phyloP scores from a whole-genome alignment of 1,140 invertebrate genomes.

The Eurytemora carolleeae region DNA sequence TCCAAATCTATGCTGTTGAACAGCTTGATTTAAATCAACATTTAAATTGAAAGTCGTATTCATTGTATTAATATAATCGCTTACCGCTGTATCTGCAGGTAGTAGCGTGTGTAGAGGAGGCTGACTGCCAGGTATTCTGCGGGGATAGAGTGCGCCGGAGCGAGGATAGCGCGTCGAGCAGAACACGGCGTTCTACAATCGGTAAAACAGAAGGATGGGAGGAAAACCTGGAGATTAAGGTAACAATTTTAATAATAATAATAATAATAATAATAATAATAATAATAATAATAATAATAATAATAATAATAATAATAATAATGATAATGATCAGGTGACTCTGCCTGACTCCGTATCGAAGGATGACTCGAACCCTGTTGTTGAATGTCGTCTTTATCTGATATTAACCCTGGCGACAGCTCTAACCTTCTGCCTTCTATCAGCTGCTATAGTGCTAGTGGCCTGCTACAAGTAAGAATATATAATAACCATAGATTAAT shows the following conservation, averaged over 20 bases:
- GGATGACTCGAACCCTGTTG: slow-evolving; percentile 11
- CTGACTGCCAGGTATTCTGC: slow-evolving; percentile 31
- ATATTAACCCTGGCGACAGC: slow-evolving; percentile 19
- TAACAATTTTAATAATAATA: too few relatives aligned
- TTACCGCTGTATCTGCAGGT: too few relatives aligned
- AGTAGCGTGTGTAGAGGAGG: slow-evolving; percentile 35
- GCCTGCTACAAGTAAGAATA: neutral
- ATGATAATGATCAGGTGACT: too few relatives aligned
- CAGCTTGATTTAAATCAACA: too few relatives aligned
- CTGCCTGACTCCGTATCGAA: slow-evolving; percentile 7
- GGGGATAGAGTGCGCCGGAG: neutral
- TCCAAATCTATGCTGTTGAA: too few relatives aligned
- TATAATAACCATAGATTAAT: too few relatives aligned
- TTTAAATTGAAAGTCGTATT: too few relatives aligned
- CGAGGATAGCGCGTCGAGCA: neutral
- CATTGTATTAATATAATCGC: too few relatives aligned
- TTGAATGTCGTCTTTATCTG: slow-evolving; percentile 19
- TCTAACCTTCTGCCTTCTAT: slow-evolving; percentile 18
- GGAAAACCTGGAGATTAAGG: slow-evolving; percentile 19
- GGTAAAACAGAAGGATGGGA: slow-evolving; percentile 18
- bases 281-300: too few relatives aligned
- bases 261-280: too few relatives aligned
- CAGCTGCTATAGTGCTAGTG: slow-evolving; percentile 17
- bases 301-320: too few relatives aligned
- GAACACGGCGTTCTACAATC: slow-evolving; percentile 1